Base-by-base conservation (phyloP, 2,888 invertebrate species). In the Tetranychus piercei region DNA sequence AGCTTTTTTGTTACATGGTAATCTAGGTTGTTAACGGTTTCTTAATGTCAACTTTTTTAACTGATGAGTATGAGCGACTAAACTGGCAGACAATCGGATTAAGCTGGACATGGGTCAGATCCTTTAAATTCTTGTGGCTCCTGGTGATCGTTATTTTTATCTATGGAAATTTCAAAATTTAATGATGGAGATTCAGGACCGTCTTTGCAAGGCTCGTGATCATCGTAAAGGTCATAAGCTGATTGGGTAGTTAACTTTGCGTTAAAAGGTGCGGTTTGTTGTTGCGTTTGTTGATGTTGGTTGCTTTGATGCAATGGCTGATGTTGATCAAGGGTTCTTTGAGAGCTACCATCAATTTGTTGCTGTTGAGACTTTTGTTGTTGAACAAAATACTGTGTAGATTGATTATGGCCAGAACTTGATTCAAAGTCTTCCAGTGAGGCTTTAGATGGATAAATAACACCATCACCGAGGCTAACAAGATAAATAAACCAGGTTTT, bases 401-500 rank as follows among this genome's bases (percentile, higher is more conserved):
- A 55, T 6, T 55, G 55, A 55, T 34, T 34, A 34, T 34, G 34
- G 34, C 55, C 55, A 15, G 55, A 55, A 6, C 15, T 55, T 55
- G 55, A 9, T 55, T 55, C 55, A 15, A 15, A 55, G 55, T 55
- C 55, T 55, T 55, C 55, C 55, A 55, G 55, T 55, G 55, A 55
- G 55, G 55, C 55, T 55, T 55, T 55, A 55, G 55, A 55, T 20
- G 69, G 69, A 69, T 69, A 69, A 22, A 22, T 20, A 69, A 69
- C n/a, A 69, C 69, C 69, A 69, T 69, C 69, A 69, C 69, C 69
- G 69, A 69, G 20, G 23, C 69, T 69, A 55, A 34, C 34, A 34
- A 55, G 55, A 55, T 55, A 55, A 55, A 55, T 55, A 55, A 55
- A 55, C 55, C 55, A 55, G 55, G 55, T 55, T 55, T 55, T 55